These are phyloP conservation scores for Peromyscus californicus DNA, from an alignment of 2,113 vertebrate species.

Conservation along the genomic window DNA sequence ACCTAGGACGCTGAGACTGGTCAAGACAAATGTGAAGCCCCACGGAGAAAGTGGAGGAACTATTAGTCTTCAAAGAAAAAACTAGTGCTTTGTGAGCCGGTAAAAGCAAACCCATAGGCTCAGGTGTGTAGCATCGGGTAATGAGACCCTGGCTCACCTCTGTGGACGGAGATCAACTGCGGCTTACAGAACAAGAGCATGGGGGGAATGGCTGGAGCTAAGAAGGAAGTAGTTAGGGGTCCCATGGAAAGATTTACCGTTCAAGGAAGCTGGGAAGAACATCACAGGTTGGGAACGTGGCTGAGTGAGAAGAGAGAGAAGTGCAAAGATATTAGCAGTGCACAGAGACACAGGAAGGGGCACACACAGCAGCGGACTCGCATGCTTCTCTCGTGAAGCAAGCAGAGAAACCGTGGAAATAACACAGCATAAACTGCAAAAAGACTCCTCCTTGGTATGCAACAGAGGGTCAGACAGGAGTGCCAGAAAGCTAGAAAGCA, in stretches of 20 bases:
- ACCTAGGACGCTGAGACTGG: not conserved
- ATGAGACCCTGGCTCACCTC: not conserved
- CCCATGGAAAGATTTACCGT: too few species aligned
- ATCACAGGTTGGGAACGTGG: not conserved
- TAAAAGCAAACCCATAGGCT: too few species aligned
- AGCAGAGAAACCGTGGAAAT: not conserved
- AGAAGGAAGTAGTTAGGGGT: not conserved
- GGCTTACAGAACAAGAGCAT: not conserved
- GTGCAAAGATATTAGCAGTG: fast-evolving
- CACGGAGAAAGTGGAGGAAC: not conserved
- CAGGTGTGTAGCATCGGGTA: too few species aligned
- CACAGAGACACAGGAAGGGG: not conserved
- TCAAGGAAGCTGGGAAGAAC: not conserved
- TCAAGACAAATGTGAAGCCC: not conserved
- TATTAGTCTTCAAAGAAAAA: not conserved
- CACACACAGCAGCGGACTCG: too few species aligned
- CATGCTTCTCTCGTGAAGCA: not conserved
- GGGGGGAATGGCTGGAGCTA: too few species aligned
- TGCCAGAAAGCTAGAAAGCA: too few species aligned
- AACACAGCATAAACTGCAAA: not conserved
- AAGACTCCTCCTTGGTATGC: not conserved
- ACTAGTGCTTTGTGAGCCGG: not conserved
- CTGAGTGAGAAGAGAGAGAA: too few species aligned
- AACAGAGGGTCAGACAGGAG: not conserved
- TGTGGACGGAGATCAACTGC: not conserved